Conservation (phyloP, 2,113 vertebrate genomes). For the Rhagologus leucostigma region DNA sequence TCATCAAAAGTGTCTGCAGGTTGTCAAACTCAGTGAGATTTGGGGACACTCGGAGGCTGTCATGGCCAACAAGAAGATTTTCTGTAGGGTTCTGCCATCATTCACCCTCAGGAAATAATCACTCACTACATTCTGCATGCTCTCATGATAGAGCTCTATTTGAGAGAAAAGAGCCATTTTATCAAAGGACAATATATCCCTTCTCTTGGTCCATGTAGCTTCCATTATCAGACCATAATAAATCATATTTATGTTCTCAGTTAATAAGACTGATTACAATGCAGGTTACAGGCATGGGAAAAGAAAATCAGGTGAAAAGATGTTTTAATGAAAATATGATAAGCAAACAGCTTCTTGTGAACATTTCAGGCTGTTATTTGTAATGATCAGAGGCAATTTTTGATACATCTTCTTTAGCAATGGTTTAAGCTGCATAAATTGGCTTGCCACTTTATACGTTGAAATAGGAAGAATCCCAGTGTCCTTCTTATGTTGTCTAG, state of each 20-base stretch:
- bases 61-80: slow-evolving; percentile 90
- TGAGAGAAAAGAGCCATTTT: slow-evolving; percentile 80
- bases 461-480: slow-evolving; percentile 69
- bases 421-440: slow-evolving; percentile 79
- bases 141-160: slow-evolving; percentile 79
- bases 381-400: slow-evolving; percentile 79
- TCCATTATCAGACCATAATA: slow-evolving; percentile 85
- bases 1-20: slow-evolving; percentile 93
- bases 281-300: slow-evolving; percentile 74
- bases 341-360: slow-evolving; percentile 79
- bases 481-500: slow-evolving; percentile 74
- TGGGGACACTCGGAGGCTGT: slow-evolving; percentile 80
- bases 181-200: slow-evolving; percentile 87
- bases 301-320: slow-evolving; percentile 81
- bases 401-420: slow-evolving; percentile 79
- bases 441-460: slow-evolving; percentile 70
- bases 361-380: slow-evolving; percentile 79
- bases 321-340: slow-evolving; percentile 84
- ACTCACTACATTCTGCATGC: slow-evolving; percentile 80
- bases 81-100: slow-evolving; percentile 87
- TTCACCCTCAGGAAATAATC: slow-evolving; percentile 93
- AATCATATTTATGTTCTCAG: slow-evolving; percentile 85
- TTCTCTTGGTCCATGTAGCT: slow-evolving; percentile 86
- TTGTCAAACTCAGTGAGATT: slow-evolving; percentile 88
- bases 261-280: slow-evolving; percentile 85